Percentiles rank a stretch among this genome's conserved stretches.
Evolutionary conservation across 1,140 invertebrate species (phyloP).

Genomic region (Vanessa atalanta): DNA sequence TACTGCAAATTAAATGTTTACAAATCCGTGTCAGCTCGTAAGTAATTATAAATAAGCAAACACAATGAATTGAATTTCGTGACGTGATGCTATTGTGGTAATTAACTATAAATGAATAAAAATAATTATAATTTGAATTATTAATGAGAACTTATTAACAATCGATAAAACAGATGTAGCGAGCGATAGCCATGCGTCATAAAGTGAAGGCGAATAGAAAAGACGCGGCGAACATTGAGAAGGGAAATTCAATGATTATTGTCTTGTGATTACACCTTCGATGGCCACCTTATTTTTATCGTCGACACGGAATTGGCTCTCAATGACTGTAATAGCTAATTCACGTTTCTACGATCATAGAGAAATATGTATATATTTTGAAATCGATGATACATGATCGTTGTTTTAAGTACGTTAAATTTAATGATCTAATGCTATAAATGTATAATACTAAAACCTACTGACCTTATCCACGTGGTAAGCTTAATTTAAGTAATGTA

Average conservation of each 20-base stretch:
- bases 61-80: constrained; percentile 17
- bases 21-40: not conserved
- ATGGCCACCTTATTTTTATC: constrained; percentile 29
- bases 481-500: too few species aligned
- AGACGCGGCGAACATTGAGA: constrained; percentile 25
- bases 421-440: not conserved
- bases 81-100: constrained; percentile 29
- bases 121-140: constrained; percentile 27
- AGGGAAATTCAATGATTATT: constrained; percentile 26
- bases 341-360: constrained; percentile 11
- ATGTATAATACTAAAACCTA: not conserved
- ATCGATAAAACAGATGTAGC: not conserved
- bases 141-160: constrained; percentile 26
- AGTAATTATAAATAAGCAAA: not conserved
- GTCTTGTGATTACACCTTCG: constrained; percentile 27
- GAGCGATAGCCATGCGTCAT: constrained; percentile 25
- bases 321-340: constrained; percentile 35
- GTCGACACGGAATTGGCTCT: constrained; percentile 29
- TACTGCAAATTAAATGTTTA: not conserved
- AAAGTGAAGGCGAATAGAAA: constrained; percentile 20
- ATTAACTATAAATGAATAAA: constrained; percentile 7
- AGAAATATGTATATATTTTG: not conserved
- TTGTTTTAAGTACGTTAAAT: not conserved
- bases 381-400: constrained; percentile 13
- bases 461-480: too few species aligned